Evolutionary conservation across 2,888 invertebrate species (phyloP), one percentile per base, ranked within the genome.

Genomic region (Pachymerium ferrugineum): DNA sequence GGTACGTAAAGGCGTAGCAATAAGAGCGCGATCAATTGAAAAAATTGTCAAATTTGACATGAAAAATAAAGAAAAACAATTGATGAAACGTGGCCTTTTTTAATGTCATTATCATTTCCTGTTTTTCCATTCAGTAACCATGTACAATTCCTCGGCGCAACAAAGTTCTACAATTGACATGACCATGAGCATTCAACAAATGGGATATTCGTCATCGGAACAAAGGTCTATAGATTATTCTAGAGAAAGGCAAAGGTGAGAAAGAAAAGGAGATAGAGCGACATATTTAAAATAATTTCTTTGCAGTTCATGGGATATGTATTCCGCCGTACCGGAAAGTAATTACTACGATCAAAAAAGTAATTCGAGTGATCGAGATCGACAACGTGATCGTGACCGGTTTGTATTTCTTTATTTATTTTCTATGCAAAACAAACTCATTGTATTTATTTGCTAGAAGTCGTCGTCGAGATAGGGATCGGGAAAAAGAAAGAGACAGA

Each of bases 401-500:
- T 69, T 31, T 69, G 30, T 3, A 67, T 1, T 67, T 35, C 10
- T 35, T 12, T 12, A 10, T 10, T 12, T 35, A 35, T 10, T 12
- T 35, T 35, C 10, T 12, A 12, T 35, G n/a, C 10, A 12, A 35
- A 12, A 12, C 12, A 12, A 12, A 62, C 10, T 62, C 8, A 14
- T 62, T 62, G 62, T 10, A 14, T 14, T 62, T 62, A 62, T 62
- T 14, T 62, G 8, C 16, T 67, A 73, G 67, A 10, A 73, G 25
- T 14, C n/a, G 73, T 5, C 2, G 73, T 42, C 12, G 75, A 33
- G 75, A 75, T 16, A 29, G 74, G n/a, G 74, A 74, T 10, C 62
- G 75, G 4, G 75, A 75, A 10, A 75, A 74, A 33, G 75, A 76
- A 16, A 38, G 75, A 42, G 76, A 70, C 14, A 70, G 76, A 31